Evolutionary conservation across 2,113 vertebrate genomes (phyloP).

Genomic region (Tenrec ecaudatus): DNA sequence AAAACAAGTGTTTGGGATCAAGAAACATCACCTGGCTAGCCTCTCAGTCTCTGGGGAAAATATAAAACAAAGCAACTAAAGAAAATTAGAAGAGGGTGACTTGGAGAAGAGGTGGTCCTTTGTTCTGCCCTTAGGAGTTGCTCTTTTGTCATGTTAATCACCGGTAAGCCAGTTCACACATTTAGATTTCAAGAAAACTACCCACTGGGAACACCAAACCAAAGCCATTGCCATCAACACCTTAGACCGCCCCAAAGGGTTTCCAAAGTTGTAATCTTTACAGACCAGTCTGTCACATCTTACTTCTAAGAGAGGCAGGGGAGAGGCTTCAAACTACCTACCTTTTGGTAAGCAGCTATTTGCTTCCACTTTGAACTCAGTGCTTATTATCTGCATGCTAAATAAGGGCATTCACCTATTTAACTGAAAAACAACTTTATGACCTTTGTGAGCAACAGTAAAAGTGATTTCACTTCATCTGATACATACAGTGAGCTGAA

Average conservation of each 20-base stretch:
- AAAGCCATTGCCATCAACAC: background rate
- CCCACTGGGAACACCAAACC: background rate
- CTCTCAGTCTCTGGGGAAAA: background rate
- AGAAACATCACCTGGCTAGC: slow-evolving; percentile 44
- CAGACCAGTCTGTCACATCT: too few species aligned
- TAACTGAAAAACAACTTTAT: slow-evolving; percentile 50
- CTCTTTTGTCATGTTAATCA: slow-evolving; percentile 34
- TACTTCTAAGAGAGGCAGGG: background rate
- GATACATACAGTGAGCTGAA: background rate
- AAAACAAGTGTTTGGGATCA: slow-evolving; percentile 56
- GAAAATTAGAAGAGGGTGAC: background rate
- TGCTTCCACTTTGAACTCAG: background rate
- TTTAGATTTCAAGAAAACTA: slow-evolving; percentile 27
- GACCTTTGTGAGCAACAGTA: background rate
- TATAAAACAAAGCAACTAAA: background rate
- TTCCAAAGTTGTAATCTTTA: background rate
- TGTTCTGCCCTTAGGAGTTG: slow-evolving; percentile 50
- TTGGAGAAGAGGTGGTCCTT: background rate
- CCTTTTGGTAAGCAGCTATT: background rate
- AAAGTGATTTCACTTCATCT: background rate
- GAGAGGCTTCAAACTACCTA: background rate
- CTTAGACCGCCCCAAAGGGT: background rate
- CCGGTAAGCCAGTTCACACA: background rate
- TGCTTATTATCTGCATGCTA: slow-evolving; percentile 12
- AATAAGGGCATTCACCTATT: slow-evolving; percentile 23